Percentiles rank a stretch among this genome's conserved stretches.
phyloP scores from a whole-genome alignment of 2,888 invertebrate genomes.

The Eudasyphora cyanicolor region DNA sequence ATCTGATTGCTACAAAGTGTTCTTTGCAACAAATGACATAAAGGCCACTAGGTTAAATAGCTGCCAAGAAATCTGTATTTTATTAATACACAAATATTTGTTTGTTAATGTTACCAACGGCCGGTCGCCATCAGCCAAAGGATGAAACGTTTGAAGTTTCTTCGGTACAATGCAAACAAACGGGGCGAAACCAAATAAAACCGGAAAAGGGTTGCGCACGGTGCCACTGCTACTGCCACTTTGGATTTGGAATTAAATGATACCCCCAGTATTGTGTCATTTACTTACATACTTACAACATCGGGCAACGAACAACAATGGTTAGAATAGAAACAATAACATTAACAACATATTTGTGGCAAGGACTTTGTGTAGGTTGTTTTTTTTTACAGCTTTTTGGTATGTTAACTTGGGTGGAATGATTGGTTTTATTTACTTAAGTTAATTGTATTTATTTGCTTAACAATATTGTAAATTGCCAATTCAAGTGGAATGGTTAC shows the following conservation, averaged over 20 bases:
- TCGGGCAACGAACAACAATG: background rate
- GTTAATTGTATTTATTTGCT: slow-evolving; percentile 69
- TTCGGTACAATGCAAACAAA: slow-evolving; percentile 23
- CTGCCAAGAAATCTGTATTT: slow-evolving; percentile 36
- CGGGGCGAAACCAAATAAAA: background rate
- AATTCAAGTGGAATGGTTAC: slow-evolving; percentile 57
- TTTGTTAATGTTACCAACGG: slow-evolving; percentile 39
- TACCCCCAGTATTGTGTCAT: slow-evolving; percentile 66
- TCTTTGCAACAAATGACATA: slow-evolving; percentile 42
- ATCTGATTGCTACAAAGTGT: background rate
- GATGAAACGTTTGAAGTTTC: slow-evolving; percentile 55
- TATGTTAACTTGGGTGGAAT: background rate
- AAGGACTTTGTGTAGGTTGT: slow-evolving; percentile 34
- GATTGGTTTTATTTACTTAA: slow-evolving; percentile 65
- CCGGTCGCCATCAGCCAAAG: background rate
- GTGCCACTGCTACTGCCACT: slow-evolving; percentile 41
- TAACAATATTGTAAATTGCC: slow-evolving; percentile 62
- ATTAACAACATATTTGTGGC: slow-evolving; percentile 59
- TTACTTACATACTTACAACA: slow-evolving; percentile 57
- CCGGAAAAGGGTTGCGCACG: slow-evolving; percentile 49
- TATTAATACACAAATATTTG: slow-evolving; percentile 48
- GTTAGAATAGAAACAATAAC: slow-evolving; percentile 12
- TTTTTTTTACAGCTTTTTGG: slow-evolving; percentile 18
- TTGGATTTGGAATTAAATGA: slow-evolving; percentile 60
- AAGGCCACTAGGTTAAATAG: slow-evolving; percentile 44